Conservation (phyloP, 2,888 invertebrate genomes). For the Laothoe populi region DNA sequence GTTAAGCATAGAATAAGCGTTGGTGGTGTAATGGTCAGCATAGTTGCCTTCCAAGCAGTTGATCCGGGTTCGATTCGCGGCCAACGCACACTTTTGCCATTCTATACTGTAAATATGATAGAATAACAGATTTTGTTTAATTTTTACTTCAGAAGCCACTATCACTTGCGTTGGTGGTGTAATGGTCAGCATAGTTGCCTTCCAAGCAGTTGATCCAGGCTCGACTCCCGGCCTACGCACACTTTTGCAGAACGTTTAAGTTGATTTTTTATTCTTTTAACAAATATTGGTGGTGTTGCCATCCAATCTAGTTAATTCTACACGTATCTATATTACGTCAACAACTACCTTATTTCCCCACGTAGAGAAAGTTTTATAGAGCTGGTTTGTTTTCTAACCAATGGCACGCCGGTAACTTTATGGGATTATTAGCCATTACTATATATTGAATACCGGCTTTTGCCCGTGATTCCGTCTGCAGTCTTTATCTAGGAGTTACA, state of each 20-base stretch:
- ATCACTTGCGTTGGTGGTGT: slow-evolving; percentile 81
- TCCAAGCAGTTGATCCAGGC: slow-evolving; percentile 86
- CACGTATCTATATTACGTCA: background rate
- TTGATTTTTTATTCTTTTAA: no score
- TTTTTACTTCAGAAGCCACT: no score
- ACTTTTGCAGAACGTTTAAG: no score
- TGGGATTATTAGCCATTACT: background rate
- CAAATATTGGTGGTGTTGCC: background rate
- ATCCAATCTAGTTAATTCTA: background rate
- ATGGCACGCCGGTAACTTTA: background rate
- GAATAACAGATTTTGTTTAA: background rate
- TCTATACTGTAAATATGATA: no score
- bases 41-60: slow-evolving; percentile 85
- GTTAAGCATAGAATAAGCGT: slow-evolving; percentile 53
- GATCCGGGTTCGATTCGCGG: slow-evolving; percentile 85
- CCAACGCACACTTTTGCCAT: slow-evolving; percentile 67
- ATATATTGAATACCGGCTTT: background rate
- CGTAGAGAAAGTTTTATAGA: slow-evolving; percentile 7
- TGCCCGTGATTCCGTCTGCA: no score
- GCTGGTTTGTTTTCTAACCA: background rate
- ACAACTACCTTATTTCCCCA: background rate
- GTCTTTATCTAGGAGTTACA: background rate
- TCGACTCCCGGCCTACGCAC: slow-evolving; percentile 85
- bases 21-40: slow-evolving; percentile 85
- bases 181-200: slow-evolving; percentile 86